phyloP scores from a whole-genome alignment of 2,113 vertebrate genomes.

The Chionomys nivalis region DNA sequence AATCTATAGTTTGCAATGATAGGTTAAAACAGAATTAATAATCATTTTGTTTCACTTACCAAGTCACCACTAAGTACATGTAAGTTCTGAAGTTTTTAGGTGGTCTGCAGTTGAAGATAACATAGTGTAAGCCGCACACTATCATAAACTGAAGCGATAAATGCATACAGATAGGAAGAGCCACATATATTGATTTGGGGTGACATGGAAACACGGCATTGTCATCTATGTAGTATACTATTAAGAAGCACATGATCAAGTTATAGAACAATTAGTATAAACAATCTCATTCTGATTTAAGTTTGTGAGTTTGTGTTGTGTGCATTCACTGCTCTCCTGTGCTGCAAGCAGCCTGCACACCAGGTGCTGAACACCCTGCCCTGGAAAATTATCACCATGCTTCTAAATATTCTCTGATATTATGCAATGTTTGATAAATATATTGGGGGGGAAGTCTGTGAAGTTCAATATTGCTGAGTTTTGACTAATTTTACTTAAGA shows the following conservation, averaged over 20 bases:
- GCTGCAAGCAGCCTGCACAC: background rate
- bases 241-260: too few relatives aligned
- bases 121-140: background rate
- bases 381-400: background rate
- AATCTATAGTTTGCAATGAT: too few relatives aligned
- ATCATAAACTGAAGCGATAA: background rate
- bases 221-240: background rate
- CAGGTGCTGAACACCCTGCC: background rate
- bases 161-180: background rate
- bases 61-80: background rate
- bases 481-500: background rate
- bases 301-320: background rate
- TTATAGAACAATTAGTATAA: background rate
- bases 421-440: background rate
- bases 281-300: background rate
- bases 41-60: background rate
- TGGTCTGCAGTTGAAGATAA: too few relatives aligned
- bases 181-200: background rate
- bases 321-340: background rate
- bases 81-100: background rate
- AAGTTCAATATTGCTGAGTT: background rate
- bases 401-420: constrained; percentile 21
- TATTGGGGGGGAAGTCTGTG: background rate
- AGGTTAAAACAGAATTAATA: background rate
- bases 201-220: background rate